phyloP scores from a whole-genome alignment of 2,888 invertebrate species.

The Carcina quercana region DNA sequence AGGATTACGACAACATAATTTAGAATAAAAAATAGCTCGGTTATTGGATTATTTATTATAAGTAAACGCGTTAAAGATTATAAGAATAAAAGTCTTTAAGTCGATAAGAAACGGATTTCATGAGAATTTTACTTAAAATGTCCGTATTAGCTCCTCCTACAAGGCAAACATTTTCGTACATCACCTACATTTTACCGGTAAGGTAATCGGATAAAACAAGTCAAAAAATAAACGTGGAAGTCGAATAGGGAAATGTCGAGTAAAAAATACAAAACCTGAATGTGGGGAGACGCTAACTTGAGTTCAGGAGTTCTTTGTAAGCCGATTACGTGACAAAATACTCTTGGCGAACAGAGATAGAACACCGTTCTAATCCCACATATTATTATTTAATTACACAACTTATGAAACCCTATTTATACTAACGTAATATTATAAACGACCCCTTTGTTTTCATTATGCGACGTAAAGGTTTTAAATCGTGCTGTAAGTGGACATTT shows the following conservation, averaged over 20 bases:
- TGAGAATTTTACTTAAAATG: too few relatives aligned
- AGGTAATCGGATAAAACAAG: not conserved
- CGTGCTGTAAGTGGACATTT: not conserved
- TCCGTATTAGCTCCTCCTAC: too few relatives aligned
- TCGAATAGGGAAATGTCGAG: not conserved
- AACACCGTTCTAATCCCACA: conserved; percentile 34
- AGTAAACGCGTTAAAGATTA: too few relatives aligned
- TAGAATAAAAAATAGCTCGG: too few relatives aligned
- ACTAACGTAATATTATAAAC: conserved; percentile 10
- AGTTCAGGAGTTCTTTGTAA: conserved; percentile 37
- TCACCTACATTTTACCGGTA: too few relatives aligned
- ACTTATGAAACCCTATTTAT: conserved; percentile 20
- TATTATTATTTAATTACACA: conserved; percentile 38
- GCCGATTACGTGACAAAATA: conserved; percentile 48
- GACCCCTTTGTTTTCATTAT: conserved; percentile 7
- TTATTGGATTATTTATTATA: too few relatives aligned
- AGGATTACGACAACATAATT: too few relatives aligned
- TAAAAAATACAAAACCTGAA: conserved; percentile 22
- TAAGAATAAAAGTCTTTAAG: too few relatives aligned
- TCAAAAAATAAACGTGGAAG: not conserved
- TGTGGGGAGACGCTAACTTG: conserved; percentile 21
- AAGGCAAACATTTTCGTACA: too few relatives aligned
- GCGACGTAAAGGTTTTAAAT: conserved; percentile 6
- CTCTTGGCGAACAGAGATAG: conserved; percentile 23
- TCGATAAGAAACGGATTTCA: too few relatives aligned